Base-by-base conservation (phyloP, 1,140 invertebrate genomes). In the Pseudomyrmex cubaensis region DNA sequence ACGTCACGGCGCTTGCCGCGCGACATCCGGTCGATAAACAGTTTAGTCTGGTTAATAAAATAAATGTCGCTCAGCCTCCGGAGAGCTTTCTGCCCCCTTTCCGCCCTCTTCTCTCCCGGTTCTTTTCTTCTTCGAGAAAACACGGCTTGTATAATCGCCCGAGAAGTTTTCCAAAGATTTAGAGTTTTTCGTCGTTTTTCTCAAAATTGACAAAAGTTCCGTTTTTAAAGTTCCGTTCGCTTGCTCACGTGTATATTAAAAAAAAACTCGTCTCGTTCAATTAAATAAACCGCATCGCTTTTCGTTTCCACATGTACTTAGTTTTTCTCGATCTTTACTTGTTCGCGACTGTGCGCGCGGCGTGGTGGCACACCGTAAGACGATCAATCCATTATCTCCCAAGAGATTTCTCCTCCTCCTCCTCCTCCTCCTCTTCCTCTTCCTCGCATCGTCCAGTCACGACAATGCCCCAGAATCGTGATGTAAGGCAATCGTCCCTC, bases 31-130 rank as follows among this genome's bases (percentile, higher is more conserved):
- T 25, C 72, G 66, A 69, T 87, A 77, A 87, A 83, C 74, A 84
- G 84, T 87, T 80, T 56, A 25, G 46, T 62, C 62, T 73, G 22
- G 56, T 84, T 84, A 78, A 87, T 80, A 70, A 87, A 84, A 87
- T 61, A 69, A 80, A 78, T 20, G 73, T 82, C 78, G 20, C 50
- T 46, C n/a, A 70, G 35, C 4, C 73, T 48, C 44, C 48, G 25
- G 44, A 22, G 15, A 9, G 61, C n/a, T 13, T 64, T 44, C 15
- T 25, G 46, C 17, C 74, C 46, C 50, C 12, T 75, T 22, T 52
- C 20, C 22, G 35, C 35, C 10, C 15, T 15, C 5, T 13, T 77
- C 17, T 4, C 2, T 66, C n/a, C 1, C 22, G 17, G 22, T 17
- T 44, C 50, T 3, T 46, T 3, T 15, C 22, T 10, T 48, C 46